Conservation (phyloP, 2,797 vertebrate species). For the Petrocephalus sullivani region DNA sequence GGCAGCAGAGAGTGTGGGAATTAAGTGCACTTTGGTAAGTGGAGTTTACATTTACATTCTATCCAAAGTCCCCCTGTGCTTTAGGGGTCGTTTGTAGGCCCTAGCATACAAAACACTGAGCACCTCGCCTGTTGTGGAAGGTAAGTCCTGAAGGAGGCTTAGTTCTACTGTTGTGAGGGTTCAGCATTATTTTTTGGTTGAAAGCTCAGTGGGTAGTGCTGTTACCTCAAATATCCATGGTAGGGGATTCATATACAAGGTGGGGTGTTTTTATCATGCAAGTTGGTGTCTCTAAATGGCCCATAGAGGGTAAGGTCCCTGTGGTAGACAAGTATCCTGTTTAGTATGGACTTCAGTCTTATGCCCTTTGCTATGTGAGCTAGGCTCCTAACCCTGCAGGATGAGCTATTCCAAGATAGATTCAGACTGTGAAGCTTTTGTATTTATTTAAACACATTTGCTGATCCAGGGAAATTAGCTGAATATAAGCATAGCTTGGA, state of each 20-base stretch:
- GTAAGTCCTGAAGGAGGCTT: not conserved
- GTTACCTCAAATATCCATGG: not conserved
- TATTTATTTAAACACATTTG: not conserved
- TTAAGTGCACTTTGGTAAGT: conserved; percentile 94
- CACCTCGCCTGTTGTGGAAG: not conserved
- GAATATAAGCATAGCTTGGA: too few species aligned
- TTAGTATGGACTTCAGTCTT: not conserved
- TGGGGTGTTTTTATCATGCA: not conserved
- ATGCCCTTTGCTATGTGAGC: not conserved
- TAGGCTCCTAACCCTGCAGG: not conserved
- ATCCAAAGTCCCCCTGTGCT: not conserved
- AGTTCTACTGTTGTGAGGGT: not conserved
- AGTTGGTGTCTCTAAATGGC: not conserved
- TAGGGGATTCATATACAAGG: not conserved
- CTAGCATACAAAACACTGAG: not conserved
- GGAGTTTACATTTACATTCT: not conserved
- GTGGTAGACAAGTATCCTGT: not conserved
- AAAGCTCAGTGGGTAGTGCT: not conserved
- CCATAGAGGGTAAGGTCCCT: not conserved
- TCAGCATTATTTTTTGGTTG: not conserved
- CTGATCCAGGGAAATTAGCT: not conserved
- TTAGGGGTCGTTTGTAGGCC: not conserved
- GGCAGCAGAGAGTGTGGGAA: conserved; percentile 93
- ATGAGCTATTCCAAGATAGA: not conserved
- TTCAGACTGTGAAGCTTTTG: not conserved